These are phyloP conservation scores for Eupithecia subfuscata DNA, from an alignment of 2,888 invertebrate species.

Conservation along the genomic window DNA sequence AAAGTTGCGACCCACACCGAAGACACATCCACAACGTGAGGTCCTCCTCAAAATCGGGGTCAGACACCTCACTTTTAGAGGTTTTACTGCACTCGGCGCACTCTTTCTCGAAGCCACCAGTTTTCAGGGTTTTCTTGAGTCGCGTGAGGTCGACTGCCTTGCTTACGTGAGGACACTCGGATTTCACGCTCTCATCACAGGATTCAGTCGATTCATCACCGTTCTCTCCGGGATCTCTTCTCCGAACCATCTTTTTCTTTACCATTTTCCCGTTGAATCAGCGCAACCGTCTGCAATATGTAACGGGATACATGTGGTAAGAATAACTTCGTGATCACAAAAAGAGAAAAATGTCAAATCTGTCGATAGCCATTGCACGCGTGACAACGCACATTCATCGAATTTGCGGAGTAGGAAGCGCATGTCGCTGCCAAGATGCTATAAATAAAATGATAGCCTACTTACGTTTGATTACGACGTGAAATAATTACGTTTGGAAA, in stretches of 20 bases:
- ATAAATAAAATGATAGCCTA: conserved; percentile 54
- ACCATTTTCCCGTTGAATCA: conserved; percentile 84
- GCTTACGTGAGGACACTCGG: conserved; percentile 87
- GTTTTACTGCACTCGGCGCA: conserved; percentile 85
- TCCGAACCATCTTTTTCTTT: conserved; percentile 86
- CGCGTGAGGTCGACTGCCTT: conserved; percentile 87
- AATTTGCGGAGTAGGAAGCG: conserved; percentile 43
- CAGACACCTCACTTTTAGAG: conserved; percentile 66
- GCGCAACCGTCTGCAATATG: conserved; percentile 74
- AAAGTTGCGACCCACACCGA: conserved; percentile 90
- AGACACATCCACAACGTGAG: conserved; percentile 90
- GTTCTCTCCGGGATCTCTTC: conserved; percentile 87
- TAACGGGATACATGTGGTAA: conserved; percentile 81
- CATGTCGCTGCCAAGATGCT: conserved; percentile 45
- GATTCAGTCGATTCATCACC: conserved; percentile 88
- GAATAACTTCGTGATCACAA: conserved; percentile 79
- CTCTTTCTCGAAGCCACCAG: conserved; percentile 79
- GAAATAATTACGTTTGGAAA: conserved; percentile 54
- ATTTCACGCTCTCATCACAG: conserved; percentile 86
- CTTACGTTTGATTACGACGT: conserved; percentile 76
- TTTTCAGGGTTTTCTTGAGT: conserved; percentile 84
- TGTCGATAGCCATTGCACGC: conserved; percentile 82
- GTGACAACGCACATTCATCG: conserved; percentile 81
- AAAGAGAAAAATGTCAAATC: conserved; percentile 83
- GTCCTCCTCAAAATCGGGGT: conserved; percentile 81